Evolutionary conservation across 2,888 invertebrate genomes (phyloP).

Genomic region (Orthonevra nobilis): DNA sequence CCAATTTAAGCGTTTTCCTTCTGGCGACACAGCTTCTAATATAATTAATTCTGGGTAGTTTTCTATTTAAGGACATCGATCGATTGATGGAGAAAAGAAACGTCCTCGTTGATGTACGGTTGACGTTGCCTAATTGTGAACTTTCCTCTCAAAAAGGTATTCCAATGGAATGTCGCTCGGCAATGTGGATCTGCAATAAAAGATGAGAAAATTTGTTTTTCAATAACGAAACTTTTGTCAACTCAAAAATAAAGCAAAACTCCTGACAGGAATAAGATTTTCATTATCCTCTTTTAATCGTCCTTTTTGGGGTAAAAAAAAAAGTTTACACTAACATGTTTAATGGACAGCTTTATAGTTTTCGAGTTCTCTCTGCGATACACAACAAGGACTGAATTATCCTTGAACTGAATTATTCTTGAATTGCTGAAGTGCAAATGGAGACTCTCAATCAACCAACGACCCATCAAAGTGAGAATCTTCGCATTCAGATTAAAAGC

Average conservation of each 20-base stretch:
- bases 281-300: constrained; percentile 5
- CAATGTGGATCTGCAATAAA: constrained; percentile 30
- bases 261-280: no score
- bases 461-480: constrained; percentile 51
- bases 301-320: no score
- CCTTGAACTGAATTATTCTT: constrained; percentile 47
- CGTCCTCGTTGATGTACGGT: constrained; percentile 17
- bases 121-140: no score
- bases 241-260: background rate
- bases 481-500: constrained; percentile 10
- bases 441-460: constrained; percentile 49
- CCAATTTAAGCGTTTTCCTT: no score
- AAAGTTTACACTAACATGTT: no score
- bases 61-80: constrained; percentile 37
- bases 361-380: background rate
- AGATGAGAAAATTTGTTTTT: background rate
- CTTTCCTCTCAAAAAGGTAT: constrained; percentile 22
- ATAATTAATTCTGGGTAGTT: constrained; percentile 4
- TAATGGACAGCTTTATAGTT: no score
- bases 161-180: constrained; percentile 31
- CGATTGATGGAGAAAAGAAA: constrained; percentile 23
- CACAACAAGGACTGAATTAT: constrained; percentile 14
- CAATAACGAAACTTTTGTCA: background rate
- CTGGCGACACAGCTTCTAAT: constrained; percentile 7
- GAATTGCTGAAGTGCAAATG: constrained; percentile 53